Base-by-base conservation (phyloP, 2,888 invertebrate species). In the Pachydiplax longipennis region DNA sequence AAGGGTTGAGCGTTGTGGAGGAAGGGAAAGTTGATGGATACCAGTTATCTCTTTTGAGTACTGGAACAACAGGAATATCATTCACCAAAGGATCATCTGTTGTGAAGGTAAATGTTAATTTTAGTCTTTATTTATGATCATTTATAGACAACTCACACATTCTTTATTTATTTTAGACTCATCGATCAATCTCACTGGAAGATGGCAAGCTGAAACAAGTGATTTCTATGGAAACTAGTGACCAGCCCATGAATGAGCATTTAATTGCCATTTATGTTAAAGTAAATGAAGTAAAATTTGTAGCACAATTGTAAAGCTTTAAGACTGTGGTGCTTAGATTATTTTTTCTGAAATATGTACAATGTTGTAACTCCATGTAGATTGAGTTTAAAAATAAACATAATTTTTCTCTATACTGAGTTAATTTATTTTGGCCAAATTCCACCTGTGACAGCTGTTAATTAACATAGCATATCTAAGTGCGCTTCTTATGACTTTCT, bases 171-270 rank as follows among this genome's bases (percentile, higher is more conserved):
- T 90, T 91, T 58, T 53, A 90, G 80, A 80, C 65, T 18, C 48
- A 90, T 40, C 53, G 87, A 8, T 80, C 44, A n/a, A 81, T 91
- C 65, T 61, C 90, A 18, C 48, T 91, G 10, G 81, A 91, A 82
- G 91, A 31, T n/a, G 93, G 94, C 58, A 93, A 92, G 0, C 92
- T 96, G 91, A 94, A 95, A 92, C 93, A 95, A 0, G 93, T 93
- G 40, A 90, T 95, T 13, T 94, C 92, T 80, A 96, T 96, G 96
- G 95, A 95, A 80, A 96, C 96, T 0, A 94, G 94, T n/a, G 94
- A 93, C 10, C 95, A 95, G 15, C 94, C 95, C 0, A 81, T 95
- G 91, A 94, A 94, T 1, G 94, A 95, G 92, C 96, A 96, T 94
- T 94, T 96, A 90, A 94, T 93, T 90, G 95, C 95, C 6, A 93